A percentile compares a stretch with the other conserved stretches of the same genome.
These are phyloP conservation scores for Caenorhabditis macrosperma DNA, from an alignment of 2,888 invertebrate species.

Conservation along the genomic window DNA sequence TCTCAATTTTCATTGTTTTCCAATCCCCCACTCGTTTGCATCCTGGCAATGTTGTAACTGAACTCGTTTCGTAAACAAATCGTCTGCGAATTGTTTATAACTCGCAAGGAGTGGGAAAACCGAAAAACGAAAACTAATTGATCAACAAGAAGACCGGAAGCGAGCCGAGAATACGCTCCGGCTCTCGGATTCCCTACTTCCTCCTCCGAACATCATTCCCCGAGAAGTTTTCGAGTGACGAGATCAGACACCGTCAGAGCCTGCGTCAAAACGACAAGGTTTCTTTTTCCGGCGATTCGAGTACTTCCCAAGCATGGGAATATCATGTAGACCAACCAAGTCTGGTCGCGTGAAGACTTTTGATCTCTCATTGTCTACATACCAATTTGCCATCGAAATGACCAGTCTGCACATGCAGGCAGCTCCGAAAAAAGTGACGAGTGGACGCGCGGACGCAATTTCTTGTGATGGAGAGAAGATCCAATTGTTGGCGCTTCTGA, in stretches of 20 bases:
- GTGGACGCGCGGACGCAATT: constrained; percentile 30
- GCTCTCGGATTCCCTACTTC: not conserved
- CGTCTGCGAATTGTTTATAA: constrained; percentile 34
- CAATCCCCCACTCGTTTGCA: constrained; percentile 1
- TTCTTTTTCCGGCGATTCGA: constrained; percentile 7
- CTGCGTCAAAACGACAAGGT: constrained; percentile 16
- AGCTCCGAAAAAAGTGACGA: constrained; percentile 17
- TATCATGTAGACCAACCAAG: constrained; percentile 11
- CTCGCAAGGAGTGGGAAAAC: constrained; percentile 2
- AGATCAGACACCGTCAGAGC: constrained; percentile 17
- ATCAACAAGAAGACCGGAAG: constrained; percentile 32
- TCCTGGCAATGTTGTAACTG: constrained; percentile 2
- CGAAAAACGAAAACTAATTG: constrained; percentile 12
- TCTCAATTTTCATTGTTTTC: constrained; percentile 23
- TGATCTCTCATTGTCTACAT: not conserved
- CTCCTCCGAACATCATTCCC: constrained; percentile 5
- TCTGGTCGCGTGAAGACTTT: not conserved
- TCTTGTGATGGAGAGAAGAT: not conserved
- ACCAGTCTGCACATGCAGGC: constrained; percentile 23
- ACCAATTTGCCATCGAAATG: constrained; percentile 42
- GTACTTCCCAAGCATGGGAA: constrained; percentile 17
- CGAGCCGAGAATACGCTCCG: not conserved
- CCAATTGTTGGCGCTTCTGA: not conserved
- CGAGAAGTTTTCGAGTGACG: too few species aligned
- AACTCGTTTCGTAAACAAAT: constrained; percentile 40